Evolutionary conservation across 2,888 invertebrate species (phyloP).

Genomic region (Lampropteryx suffumata): DNA sequence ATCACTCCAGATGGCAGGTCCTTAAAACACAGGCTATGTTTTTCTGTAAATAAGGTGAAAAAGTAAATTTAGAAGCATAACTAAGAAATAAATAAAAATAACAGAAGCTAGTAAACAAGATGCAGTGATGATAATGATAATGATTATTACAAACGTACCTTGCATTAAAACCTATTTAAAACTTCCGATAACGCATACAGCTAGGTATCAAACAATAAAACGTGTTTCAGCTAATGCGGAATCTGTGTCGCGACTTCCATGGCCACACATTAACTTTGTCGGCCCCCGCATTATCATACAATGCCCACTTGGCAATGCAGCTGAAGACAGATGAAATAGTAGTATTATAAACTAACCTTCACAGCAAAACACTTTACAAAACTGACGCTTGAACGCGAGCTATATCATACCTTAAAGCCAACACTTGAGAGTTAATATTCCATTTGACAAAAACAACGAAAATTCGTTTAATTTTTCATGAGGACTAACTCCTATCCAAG

Average conservation of each 20-base stretch:
- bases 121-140: background rate
- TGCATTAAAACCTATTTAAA: constrained; percentile 10
- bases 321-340: constrained; percentile 62
- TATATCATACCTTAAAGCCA: background rate
- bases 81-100: too few species aligned
- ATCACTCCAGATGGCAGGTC: too few species aligned
- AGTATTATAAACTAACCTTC: constrained; percentile 10
- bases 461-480: background rate
- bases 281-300: constrained; percentile 79
- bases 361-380: background rate
- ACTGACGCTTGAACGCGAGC: background rate
- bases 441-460: background rate
- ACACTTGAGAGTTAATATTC: background rate
- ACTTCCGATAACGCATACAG: constrained; percentile 16
- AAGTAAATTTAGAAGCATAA: too few species aligned
- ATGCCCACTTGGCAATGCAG: constrained; percentile 75
- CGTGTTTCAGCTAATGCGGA: constrained; percentile 32
- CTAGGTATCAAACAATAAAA: constrained; percentile 20
- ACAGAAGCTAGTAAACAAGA: too few species aligned
- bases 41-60: too few species aligned
- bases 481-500: background rate
- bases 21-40: too few species aligned
- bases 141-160: background rate
- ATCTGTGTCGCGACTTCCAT: constrained; percentile 48
- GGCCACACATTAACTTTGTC: constrained; percentile 73